phyloP scores from a whole-genome alignment of 1,140 invertebrate genomes.

The Wiebesia pumilae region DNA sequence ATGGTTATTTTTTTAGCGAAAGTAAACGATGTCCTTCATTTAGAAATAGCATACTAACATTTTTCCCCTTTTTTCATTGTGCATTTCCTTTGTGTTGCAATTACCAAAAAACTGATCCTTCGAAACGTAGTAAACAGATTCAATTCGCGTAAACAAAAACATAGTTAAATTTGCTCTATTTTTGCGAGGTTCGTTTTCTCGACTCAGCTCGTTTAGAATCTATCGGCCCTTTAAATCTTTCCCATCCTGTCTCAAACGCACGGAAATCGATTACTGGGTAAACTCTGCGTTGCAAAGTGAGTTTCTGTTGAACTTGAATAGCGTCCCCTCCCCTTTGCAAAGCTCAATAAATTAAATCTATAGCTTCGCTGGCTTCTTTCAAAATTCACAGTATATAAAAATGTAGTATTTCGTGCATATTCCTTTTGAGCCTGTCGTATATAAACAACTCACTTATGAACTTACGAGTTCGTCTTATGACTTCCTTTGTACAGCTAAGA shows the following conservation, averaged over 20 bases:
- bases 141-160: not conserved
- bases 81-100: too few species aligned
- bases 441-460: too few species aligned
- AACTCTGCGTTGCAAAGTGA: constrained; percentile 7
- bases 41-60: too few species aligned
- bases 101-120: not conserved
- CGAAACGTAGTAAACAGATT: not conserved
- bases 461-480: too few species aligned
- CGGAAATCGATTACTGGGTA: constrained; percentile 26
- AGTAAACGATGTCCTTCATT: too few species aligned
- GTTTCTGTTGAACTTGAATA: constrained; percentile 26
- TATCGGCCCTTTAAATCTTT: constrained; percentile 27
- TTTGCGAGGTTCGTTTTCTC: not conserved
- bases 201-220: constrained; percentile 1
- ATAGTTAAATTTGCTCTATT: constrained; percentile 6
- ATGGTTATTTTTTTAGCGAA: too few species aligned
- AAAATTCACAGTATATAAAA: not conserved
- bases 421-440: not conserved
- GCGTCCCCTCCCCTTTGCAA: not conserved
- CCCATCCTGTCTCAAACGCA: constrained; percentile 3
- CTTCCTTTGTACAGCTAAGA: too few species aligned
- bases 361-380: not conserved
- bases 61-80: not conserved
- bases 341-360: constrained; percentile 8
- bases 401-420: not conserved